phyloP scores from a whole-genome alignment of 30 jellyfish, hydroid and myxozoan species.

The Mastigias papua region DNA sequence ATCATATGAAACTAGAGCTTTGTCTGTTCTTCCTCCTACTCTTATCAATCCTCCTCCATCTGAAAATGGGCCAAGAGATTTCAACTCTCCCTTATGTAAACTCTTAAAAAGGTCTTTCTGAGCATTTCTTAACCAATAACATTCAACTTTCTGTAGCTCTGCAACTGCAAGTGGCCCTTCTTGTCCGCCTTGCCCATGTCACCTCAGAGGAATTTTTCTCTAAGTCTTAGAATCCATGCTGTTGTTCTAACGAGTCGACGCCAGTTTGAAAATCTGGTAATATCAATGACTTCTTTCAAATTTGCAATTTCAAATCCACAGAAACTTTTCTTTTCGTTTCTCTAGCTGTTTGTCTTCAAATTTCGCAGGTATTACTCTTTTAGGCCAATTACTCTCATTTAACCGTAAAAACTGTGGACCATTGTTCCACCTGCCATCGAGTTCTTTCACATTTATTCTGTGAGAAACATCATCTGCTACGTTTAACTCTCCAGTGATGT shows the following conservation, averaged over 20 bases:
- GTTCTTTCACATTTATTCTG: conserved; percentile 21
- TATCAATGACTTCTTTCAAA: conserved; percentile 14
- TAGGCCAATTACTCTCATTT: conserved; percentile 22
- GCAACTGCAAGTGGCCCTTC: too few species aligned
- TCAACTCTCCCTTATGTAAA: conserved; percentile 40
- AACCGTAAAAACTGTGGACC: conserved; percentile 36
- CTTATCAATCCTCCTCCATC: conserved; percentile 32
- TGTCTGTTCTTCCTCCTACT: conserved; percentile 67
- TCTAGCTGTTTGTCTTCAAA: conserved; percentile 19
- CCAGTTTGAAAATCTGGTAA: conserved; percentile 59
- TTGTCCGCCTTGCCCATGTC: too few species aligned
- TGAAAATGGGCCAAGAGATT: conserved; percentile 54
- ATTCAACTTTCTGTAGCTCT: conserved; percentile 44
- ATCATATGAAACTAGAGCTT: conserved; percentile 65
- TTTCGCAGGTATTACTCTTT: not conserved
- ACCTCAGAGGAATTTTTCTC: conserved; percentile 23
- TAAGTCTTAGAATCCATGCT: conserved; percentile 63
- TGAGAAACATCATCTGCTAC: conserved; percentile 41
- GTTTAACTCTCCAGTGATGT: conserved; percentile 24
- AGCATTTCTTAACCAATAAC: conserved; percentile 54
- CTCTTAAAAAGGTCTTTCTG: conserved; percentile 60
- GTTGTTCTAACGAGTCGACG: conserved; percentile 33
- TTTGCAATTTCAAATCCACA: too few species aligned
- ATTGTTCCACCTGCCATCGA: conserved; percentile 34
- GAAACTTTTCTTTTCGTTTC: too few species aligned